phyloP scores from a whole-genome alignment of 92 coral and sea anemone species.

The Epizoanthus scotinus region DNA sequence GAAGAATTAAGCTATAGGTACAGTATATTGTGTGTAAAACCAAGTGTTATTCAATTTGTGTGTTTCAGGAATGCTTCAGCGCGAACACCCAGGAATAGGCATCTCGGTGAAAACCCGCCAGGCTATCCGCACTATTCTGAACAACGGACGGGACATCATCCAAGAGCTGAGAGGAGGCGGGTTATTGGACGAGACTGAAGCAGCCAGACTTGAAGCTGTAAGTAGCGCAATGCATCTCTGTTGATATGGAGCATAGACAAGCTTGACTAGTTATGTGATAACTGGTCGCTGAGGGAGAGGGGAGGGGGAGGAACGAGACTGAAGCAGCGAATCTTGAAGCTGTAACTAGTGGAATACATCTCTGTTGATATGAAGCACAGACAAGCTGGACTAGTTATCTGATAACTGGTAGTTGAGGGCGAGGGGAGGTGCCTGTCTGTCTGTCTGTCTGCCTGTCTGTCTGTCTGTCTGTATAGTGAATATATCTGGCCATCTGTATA shows the following conservation, averaged over 20 bases:
- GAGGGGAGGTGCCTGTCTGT: too few relatives aligned
- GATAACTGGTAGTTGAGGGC: too few relatives aligned
- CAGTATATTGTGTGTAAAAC: too few relatives aligned
- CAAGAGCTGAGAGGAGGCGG: conserved; percentile 95
- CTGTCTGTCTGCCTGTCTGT: too few relatives aligned
- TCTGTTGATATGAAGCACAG: neutral
- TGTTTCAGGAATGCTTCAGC: conserved; percentile 84
- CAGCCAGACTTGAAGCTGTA: conserved; percentile 88
- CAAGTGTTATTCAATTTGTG: too few relatives aligned
- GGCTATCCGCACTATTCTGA: conserved; percentile 92
- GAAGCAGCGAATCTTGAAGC: conserved; percentile 83
- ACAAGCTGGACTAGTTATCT: neutral
- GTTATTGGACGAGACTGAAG: conserved; percentile 91
- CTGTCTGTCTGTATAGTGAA: too few relatives aligned
- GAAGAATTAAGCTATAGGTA: too few relatives aligned
- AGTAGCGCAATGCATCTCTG: neutral
- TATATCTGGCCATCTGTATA: too few relatives aligned
- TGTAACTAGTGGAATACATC: conserved; percentile 45
- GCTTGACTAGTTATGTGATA: neutral
- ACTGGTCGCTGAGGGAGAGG: too few relatives aligned
- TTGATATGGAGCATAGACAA: neutral
- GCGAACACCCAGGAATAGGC: conserved; percentile 95
- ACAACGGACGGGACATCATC: conserved; percentile 90
- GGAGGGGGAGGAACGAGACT: too few relatives aligned
- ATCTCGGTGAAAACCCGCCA: conserved; percentile 98